Evolutionary conservation across 2,113 vertebrate genomes (phyloP).

Genomic region (Aviceda subcristata): DNA sequence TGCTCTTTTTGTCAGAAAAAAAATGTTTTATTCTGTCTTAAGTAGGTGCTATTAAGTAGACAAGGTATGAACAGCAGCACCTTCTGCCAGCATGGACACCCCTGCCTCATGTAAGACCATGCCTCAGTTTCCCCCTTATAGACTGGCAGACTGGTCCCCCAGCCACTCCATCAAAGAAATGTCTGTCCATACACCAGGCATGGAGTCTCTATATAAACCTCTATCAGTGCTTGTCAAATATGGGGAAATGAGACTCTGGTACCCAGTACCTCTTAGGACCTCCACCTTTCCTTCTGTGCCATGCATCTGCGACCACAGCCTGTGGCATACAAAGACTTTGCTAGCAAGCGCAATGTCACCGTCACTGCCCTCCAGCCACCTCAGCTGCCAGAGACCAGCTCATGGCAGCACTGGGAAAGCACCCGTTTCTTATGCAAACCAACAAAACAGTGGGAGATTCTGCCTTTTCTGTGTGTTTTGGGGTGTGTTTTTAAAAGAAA

Average conservation of each 20-base stretch:
- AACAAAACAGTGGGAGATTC: background rate
- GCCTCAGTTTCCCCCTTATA: background rate
- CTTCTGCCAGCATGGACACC: background rate
- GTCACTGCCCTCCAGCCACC: background rate
- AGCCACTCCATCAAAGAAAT: background rate
- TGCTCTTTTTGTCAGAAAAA: background rate
- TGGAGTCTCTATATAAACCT: background rate
- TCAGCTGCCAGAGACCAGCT: background rate
- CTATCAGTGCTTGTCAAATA: background rate
- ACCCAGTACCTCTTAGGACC: background rate
- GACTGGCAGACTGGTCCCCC: background rate
- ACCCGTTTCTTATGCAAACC: background rate
- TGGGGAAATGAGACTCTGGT: rapidly evolving
- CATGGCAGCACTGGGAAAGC: background rate
- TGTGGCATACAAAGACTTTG: background rate
- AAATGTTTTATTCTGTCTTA: background rate
- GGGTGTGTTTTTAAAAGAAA: background rate
- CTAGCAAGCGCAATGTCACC: rapidly evolving
- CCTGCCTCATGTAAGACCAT: background rate
- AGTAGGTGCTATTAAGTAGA: background rate
- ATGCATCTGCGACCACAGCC: rapidly evolving
- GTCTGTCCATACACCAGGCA: background rate
- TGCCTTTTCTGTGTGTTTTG: background rate
- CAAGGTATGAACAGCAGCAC: background rate
- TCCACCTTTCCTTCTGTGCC: background rate